phyloP scores from a whole-genome alignment of 2,797 vertebrate species.

The Lagodon rhomboides region DNA sequence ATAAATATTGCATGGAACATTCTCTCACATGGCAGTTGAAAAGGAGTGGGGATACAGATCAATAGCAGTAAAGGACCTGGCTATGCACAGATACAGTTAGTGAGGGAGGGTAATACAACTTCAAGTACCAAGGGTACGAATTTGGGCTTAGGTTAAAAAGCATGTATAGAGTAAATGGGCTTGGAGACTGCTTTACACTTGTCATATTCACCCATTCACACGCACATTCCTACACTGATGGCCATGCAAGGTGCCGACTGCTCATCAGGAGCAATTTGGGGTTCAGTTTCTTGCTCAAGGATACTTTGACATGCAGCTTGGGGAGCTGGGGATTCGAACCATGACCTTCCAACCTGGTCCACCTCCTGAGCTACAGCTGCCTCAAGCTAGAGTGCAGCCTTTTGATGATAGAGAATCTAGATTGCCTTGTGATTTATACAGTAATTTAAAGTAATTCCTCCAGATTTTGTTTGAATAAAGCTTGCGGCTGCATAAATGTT shows the following conservation, averaged over 20 bases:
- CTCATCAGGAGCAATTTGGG: no score
- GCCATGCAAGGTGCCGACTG: no score
- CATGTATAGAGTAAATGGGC: not conserved
- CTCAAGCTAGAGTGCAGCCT: not conserved
- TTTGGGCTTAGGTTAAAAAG: conserved; percentile 15
- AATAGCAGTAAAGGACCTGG: conserved; percentile 58
- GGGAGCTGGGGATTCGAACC: no score
- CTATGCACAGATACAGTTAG: conserved; percentile 47
- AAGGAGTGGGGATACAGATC: conserved; percentile 57
- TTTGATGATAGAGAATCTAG: conserved; percentile 3
- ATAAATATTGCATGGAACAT: conserved; percentile 75
- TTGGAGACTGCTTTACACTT: no score
- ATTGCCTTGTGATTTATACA: not conserved
- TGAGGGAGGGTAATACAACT: conserved; percentile 25
- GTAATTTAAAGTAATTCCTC: not conserved
- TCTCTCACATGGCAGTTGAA: conserved; percentile 61
- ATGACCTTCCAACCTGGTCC: no score
- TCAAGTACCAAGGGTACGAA: conserved; percentile 21
- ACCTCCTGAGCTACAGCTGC: no score
- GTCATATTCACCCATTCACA: no score
- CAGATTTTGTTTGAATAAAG: no score
- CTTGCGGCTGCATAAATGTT: not conserved
- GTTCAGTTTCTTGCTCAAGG: no score
- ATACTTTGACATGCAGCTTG: no score
- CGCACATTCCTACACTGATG: no score